Base-by-base conservation (phyloP, 1,140 invertebrate species). In the Apocrypta bakeri region DNA sequence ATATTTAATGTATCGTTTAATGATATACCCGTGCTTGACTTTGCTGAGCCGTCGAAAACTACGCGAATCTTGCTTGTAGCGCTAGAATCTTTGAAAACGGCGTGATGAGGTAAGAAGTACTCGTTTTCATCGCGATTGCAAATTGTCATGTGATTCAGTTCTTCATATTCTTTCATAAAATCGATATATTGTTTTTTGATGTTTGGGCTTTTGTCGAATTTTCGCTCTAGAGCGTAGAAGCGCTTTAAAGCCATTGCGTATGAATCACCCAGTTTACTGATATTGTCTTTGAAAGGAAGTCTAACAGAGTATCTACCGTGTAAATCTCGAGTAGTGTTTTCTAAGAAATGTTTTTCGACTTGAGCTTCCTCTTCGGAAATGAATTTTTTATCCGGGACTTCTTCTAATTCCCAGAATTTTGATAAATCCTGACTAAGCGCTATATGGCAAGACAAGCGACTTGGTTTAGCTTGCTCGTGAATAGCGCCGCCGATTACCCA, bases 391-490 rank as follows among this genome's bases (percentile, higher is more conserved):
- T 31, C 25, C 31, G 9, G 42, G 12, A 61, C 24, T 61, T 75
- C 25, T 61, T 75, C 73, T 0, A 61, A 31, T 63, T 75, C 48
- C 73, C 73, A 75, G 29, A 75, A 75, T 75, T 14, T 42, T 40
- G 69, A 33, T 37, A 71, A 71, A 37, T 71, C n/a, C n/a, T n/a
- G n/a, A n/a, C n/a, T n/a, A n/a, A n/a, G n/a, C n/a, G n/a, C n/a
- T 73, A 37, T 37, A 73, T 25, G 71, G 25, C 21, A 12, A 6
- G 2, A 1, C 48, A 8, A 24, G 24, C 6, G 24, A 12, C n/a
- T 14, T 12, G 37, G 24, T 25, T 25, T 12, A n/a, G n/a, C n/a
- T n/a, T n/a, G 29, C n/a, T 71, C 37, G 8, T 25, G n/a, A 25
- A 73, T 48, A 25, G 25, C 48, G 8, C 71, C 71, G 14, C 37